Evolutionary conservation across 2,888 invertebrate genomes (phyloP), one percentile per base, ranked within the genome.

Genomic region (Monochamus alternatus): DNA sequence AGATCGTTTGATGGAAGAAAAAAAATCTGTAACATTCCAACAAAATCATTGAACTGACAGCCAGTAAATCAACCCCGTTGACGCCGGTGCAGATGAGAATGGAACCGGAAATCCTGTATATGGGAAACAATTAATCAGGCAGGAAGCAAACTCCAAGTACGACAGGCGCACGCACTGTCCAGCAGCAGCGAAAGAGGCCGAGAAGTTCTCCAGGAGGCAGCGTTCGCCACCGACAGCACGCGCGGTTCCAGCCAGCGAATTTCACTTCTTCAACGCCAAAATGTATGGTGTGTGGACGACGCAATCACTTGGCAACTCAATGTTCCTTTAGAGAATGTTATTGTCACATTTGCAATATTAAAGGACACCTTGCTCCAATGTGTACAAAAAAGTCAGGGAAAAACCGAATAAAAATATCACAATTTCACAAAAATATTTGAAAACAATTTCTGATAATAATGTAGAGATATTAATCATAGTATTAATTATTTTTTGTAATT

Each of bases 321-420:
- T 62, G 74, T 31, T 7, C 68, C 31, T 74, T 62, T 12, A 58
- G 58, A 22, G 58, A 58, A 14, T 58, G 58, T n/a, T 62, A 8
- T 43, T n/a, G n/a, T n/a, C n/a, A n/a, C n/a, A n/a, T n/a, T n/a
- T n/a, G n/a, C n/a, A n/a, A n/a, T n/a, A n/a, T 67, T 14, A 59
- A 74, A 47, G 74, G 74, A 31, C 74, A 74, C 51, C 59, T 74
- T 7, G 74, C 74, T 47, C 62, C 69, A 14, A 51, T 74, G 44
- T 73, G 73, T 67, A 44, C 58, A 55, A 59, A 66, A 59, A 74
- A 69, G 38, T 67, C 67, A 51, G 58, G 58, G 12, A 58, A 8
- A 58, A 5, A 8, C 7, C 9, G 9, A 47, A 47, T 47, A n/a
- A n/a, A n/a, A n/a, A n/a, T n/a, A n/a, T n/a, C n/a, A n/a, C n/a